Evolutionary conservation across 2,888 invertebrate genomes (phyloP), one percentile per base, ranked within the genome.

Genomic region (Salpingus planirostris): DNA sequence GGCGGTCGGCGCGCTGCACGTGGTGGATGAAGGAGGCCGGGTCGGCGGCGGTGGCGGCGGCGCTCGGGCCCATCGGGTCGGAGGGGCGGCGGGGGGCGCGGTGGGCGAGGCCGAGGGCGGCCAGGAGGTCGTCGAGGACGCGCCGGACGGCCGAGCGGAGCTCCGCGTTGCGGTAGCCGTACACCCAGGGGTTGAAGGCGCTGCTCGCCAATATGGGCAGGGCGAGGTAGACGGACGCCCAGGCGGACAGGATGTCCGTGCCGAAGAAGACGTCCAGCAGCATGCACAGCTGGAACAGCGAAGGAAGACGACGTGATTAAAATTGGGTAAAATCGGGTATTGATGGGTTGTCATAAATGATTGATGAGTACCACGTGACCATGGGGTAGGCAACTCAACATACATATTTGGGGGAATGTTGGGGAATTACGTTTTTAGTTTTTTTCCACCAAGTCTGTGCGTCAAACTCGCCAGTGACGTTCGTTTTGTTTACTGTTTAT

Each of bases 161-260:
- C 51, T 77, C 76, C 0, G 73, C 66, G 46, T 75, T 76, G 41
- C 74, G 68, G 51, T 73, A 78, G 2, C 76, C 76, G 55, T 78
- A 78, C 21, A 77, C 68, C 76, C 76, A 77, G 0, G 78, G 77
- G 51, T 78, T 77, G 35, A 71, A 62, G 4, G 74, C 71, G 50
- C 73, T 73, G 54, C 72, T 73, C 3, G 69, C 66, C 24, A 75
- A 59, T 10, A 75, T 70, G 2, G 76, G 71, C n/a, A 76, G 60
- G 2, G 72, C 70, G 21, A 76, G 55, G 58, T 71, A 73, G 11
- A 73, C 67, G 3, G 70, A 65, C 12, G 70, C 55, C 69, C 73
- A 70, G 21, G 68, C 64, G 11, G 68, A 61, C 3, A 73, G 55
- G 23, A 73, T 67, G 36, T 63, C 59, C 3, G 69, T 68, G 15